Conservation (phyloP, 2,113 vertebrate genomes). For the Gambusia affinis region DNA sequence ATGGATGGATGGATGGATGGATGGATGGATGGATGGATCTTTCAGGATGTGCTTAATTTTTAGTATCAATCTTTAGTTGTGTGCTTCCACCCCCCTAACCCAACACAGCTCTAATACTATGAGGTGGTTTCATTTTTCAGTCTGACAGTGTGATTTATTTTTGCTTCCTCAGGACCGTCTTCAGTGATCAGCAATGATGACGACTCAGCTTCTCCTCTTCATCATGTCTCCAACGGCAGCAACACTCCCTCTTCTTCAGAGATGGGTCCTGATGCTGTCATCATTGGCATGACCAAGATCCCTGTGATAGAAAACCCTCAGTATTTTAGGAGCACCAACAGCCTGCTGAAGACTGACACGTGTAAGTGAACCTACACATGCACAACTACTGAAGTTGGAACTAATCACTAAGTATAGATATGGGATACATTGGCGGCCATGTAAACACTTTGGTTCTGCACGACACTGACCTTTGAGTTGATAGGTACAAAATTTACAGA, state of each 20-base stretch:
- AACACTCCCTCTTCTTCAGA: conserved; percentile 95
- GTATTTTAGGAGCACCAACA: conserved; percentile 95
- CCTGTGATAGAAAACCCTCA: conserved; percentile 97
- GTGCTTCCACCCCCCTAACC: background rate
- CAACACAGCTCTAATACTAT: background rate
- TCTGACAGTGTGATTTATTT: conserved; percentile 2
- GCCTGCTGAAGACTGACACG: conserved; percentile 92
- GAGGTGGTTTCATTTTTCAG: background rate
- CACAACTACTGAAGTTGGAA: background rate
- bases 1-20: too few relatives aligned
- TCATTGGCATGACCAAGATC: conserved; percentile 97
- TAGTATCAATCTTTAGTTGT: background rate
- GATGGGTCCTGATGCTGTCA: conserved; percentile 91
- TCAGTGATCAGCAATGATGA: conserved; percentile 97
- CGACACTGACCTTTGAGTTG: conserved; percentile 44
- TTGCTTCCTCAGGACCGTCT: conserved; percentile 83
- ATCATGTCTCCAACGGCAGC: conserved; percentile 95
- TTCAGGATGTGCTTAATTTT: background rate
- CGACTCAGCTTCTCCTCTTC: conserved; percentile 93
- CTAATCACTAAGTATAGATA: too few relatives aligned
- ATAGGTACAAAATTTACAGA: conserved; percentile 19
- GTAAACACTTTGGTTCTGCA: conserved; percentile 32
- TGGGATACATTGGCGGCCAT: conserved; percentile 26
- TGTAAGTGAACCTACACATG: conserved; percentile 80
- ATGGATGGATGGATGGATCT: too few relatives aligned